These are phyloP conservation scores for Abscondita cerata DNA, from an alignment of 2,888 invertebrate species.

Conservation along the genomic window DNA sequence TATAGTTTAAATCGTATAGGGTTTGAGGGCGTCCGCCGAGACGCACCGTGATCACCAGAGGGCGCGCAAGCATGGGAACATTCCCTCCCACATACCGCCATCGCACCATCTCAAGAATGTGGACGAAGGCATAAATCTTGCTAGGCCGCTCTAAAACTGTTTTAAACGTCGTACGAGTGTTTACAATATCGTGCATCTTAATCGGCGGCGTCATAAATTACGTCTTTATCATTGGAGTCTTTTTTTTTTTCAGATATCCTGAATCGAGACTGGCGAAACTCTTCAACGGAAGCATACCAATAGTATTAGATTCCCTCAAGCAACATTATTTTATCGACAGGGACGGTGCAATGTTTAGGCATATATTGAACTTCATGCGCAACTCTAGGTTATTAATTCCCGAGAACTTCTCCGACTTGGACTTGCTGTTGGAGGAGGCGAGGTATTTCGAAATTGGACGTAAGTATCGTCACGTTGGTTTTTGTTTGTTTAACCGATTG, in stretches of 20 bases:
- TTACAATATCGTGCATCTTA: constrained; percentile 45
- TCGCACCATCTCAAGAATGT: constrained; percentile 45
- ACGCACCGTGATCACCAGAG: constrained; percentile 44
- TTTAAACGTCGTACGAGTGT: constrained; percentile 46
- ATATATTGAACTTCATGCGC: constrained; percentile 95
- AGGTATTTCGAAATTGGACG: constrained; percentile 88
- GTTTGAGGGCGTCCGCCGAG: constrained; percentile 29
- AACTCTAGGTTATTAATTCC: constrained; percentile 88
- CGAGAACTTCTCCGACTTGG: constrained; percentile 84
- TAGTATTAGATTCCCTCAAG: constrained; percentile 93
- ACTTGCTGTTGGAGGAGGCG: constrained; percentile 89
- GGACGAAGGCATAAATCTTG: constrained; percentile 44
- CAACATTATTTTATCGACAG: constrained; percentile 99
- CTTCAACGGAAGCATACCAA: constrained; percentile 95
- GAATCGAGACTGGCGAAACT: constrained; percentile 91
- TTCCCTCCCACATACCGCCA: constrained; percentile 45
- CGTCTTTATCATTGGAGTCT: constrained; percentile 19
- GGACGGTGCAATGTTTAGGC: constrained; percentile 97
- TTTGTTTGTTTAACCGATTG: background rate
- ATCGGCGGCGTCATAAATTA: constrained; percentile 41
- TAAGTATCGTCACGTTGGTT: constrained; percentile 67
- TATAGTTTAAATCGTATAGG: constrained; percentile 26
- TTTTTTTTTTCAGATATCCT: constrained; percentile 76
- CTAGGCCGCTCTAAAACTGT: constrained; percentile 46
- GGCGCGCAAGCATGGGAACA: constrained; percentile 42